Evolutionary conservation across 37 sponge, comb jelly and placozoan species (phyloP), one percentile per base, ranked within the genome.

Genomic region (Beroe forskalii): DNA sequence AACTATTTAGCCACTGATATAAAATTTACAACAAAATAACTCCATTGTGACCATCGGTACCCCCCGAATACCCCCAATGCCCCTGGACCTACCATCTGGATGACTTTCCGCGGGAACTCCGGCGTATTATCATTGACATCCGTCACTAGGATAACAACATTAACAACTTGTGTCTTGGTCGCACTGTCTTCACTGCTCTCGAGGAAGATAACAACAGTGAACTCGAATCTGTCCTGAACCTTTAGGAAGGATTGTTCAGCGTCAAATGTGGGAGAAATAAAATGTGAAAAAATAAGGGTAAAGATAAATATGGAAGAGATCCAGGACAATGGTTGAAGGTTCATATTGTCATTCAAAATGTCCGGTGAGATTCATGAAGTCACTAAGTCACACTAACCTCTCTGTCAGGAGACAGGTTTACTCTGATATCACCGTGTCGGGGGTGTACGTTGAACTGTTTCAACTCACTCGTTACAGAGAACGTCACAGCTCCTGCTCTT

Each of bases 101-200:
- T 80, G 22, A 80, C 0, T 80, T 80, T 80, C 55, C 86, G 12
- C 8, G 86, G 86, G 55, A 80, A 80, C 86, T 30, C 40, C 9
- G 86, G 86, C 1, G 55, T 28, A 48, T 80, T 80, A 27, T 80
- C 86, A 48, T 80, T 80, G 6, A 42, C 48, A 80, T 80, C 86
- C 1, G 55, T 41, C 19, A 80, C 27, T 44, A 44, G 28, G 44
- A 80, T 80, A 17, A 44, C 55, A 37, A 80, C 86, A 22, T 32
- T 38, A 22, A 80, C 28, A 69, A 32, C 72, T 69, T 35, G 72
- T 17, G 72, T 33, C 1, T 27, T 69, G 33, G 33, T 28, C 33
- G 72, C 28, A 17, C 35, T 35, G 4, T 69, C 72, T 9, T 35
- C 38, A 36, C 37, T 32, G 38, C 19, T 80, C 28, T 80, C 86